A percentile compares a stretch with the other conserved stretches of the same genome.
These are phyloP conservation scores for Xiphorhynchus erythropygius DNA, from an alignment of 2,797 vertebrate genomes.

Conservation along the genomic window DNA sequence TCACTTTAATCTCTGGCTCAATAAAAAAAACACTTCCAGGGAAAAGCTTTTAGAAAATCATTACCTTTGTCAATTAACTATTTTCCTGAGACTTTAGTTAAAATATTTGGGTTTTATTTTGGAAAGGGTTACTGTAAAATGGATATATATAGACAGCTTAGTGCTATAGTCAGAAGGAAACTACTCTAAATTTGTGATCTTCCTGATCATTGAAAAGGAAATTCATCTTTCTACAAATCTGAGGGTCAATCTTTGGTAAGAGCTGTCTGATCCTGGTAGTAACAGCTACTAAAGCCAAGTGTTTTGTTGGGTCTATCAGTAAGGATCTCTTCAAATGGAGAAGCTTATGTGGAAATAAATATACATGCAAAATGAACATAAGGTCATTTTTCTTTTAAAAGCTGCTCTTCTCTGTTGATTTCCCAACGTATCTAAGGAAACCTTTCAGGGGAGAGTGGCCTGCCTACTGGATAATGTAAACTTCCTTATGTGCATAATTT, in stretches of 20 bases:
- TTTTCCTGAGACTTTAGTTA: conserved; percentile 52
- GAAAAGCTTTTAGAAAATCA: conserved; percentile 58
- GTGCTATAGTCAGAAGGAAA: conserved; percentile 18
- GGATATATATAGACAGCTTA: conserved; percentile 26
- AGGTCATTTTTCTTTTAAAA: neutral
- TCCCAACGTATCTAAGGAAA: neutral
- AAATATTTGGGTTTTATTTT: conserved; percentile 60
- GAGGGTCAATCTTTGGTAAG: neutral
- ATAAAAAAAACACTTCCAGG: conserved; percentile 35
- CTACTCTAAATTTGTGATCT: conserved; percentile 18
- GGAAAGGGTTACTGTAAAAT: conserved; percentile 36
- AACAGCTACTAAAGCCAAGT: neutral
- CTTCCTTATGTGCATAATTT: neutral
- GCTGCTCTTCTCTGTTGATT: conserved; percentile 61
- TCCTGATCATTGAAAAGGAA: neutral
- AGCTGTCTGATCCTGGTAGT: neutral
- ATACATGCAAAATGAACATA: conserved; percentile 5
- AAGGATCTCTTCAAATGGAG: neutral
- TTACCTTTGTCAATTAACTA: conserved; percentile 53
- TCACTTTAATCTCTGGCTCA: conserved; percentile 49
- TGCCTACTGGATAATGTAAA: neutral
- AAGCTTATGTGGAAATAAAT: neutral
- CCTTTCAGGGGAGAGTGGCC: neutral
- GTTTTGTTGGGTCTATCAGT: neutral
- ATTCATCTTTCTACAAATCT: neutral